These are phyloP conservation scores for Chloroclystis v-ata DNA, from an alignment of 2,888 invertebrate genomes.

Conservation along the genomic window DNA sequence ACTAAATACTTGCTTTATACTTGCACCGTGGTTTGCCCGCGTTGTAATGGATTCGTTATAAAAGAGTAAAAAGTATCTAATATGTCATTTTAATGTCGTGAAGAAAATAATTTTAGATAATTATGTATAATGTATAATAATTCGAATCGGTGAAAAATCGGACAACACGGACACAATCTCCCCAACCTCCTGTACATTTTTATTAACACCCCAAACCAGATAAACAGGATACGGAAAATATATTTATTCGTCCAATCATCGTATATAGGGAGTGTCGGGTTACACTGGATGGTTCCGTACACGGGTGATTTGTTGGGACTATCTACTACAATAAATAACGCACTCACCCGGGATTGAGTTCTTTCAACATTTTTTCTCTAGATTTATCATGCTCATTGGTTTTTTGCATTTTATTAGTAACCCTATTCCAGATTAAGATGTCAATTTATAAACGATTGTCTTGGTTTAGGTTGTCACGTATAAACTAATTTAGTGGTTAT, in stretches of 20 bases:
- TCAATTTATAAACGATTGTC: not conserved
- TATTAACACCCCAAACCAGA: slow-evolving; percentile 76
- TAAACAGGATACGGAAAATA: slow-evolving; percentile 77
- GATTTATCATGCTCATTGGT: slow-evolving; percentile 47
- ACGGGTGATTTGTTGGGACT: slow-evolving; percentile 75
- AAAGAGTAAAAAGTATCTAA: too few relatives aligned
- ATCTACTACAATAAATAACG: slow-evolving; percentile 74
- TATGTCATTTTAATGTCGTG: too few relatives aligned
- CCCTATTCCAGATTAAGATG: not conserved
- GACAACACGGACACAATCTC: slow-evolving; percentile 13
- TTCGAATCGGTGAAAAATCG: not conserved
- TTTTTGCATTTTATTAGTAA: slow-evolving; percentile 45
- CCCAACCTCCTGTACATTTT: slow-evolving; percentile 68
- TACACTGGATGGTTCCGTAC: slow-evolving; percentile 67
- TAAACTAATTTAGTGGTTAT: too few relatives aligned
- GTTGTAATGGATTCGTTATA: too few relatives aligned
- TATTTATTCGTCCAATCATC: slow-evolving; percentile 78
- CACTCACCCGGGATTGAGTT: slow-evolving; percentile 70
- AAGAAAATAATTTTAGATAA: too few relatives aligned
- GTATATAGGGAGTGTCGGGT: slow-evolving; percentile 74
- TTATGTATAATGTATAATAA: not conserved
- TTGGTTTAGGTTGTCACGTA: not conserved
- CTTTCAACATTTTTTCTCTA: slow-evolving; percentile 40
- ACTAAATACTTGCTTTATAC: too few relatives aligned
- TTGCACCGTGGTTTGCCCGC: too few relatives aligned